Evolutionary conservation across 37 sponge, comb jelly and placozoan genomes (phyloP).

Genomic region (Aplysina aerophoba): DNA sequence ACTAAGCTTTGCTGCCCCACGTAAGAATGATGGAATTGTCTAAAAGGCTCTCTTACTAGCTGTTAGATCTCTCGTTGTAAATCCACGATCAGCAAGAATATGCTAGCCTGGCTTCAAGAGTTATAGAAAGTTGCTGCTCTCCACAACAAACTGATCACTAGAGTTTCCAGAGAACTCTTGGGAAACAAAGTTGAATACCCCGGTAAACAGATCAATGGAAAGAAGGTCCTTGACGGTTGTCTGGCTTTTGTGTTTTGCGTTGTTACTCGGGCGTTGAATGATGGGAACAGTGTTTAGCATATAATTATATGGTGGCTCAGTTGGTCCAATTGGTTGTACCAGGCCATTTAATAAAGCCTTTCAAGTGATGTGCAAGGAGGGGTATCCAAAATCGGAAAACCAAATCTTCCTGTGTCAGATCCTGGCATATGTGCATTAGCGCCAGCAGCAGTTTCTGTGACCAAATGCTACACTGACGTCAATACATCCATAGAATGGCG

Average conservation of each 20-base stretch:
- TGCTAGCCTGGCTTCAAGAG: not conserved
- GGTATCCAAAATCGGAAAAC: constrained; percentile 38
- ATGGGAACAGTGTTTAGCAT: not conserved
- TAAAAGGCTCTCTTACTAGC: constrained; percentile 29
- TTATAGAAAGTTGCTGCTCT: not conserved
- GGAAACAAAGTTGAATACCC: constrained; percentile 16
- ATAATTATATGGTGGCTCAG: constrained; percentile 2
- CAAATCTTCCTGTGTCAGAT: constrained; percentile 29
- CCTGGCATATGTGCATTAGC: constrained; percentile 22
- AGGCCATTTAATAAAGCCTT: constrained; percentile 28
- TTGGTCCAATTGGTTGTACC: constrained; percentile 19
- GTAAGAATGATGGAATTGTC: constrained; percentile 25
- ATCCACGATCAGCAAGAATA: constrained; percentile 25
- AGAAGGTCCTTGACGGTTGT: constrained; percentile 38
- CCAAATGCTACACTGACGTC: no score
- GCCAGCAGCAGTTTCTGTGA: constrained; percentile 40
- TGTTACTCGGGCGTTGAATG: not conserved
- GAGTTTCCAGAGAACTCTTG: not conserved
- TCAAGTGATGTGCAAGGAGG: constrained; percentile 18
- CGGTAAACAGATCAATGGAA: constrained; percentile 17
- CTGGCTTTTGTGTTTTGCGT: constrained; percentile 25
- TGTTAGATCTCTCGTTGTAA: constrained; percentile 12
- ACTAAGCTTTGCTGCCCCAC: not conserved
- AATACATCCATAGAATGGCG: no score
- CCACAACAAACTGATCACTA: constrained; percentile 15